Percentiles rank a stretch among this genome's conserved stretches.
Evolutionary conservation across 2,888 invertebrate genomes (phyloP).

Genomic region (Megamerina dolium): DNA sequence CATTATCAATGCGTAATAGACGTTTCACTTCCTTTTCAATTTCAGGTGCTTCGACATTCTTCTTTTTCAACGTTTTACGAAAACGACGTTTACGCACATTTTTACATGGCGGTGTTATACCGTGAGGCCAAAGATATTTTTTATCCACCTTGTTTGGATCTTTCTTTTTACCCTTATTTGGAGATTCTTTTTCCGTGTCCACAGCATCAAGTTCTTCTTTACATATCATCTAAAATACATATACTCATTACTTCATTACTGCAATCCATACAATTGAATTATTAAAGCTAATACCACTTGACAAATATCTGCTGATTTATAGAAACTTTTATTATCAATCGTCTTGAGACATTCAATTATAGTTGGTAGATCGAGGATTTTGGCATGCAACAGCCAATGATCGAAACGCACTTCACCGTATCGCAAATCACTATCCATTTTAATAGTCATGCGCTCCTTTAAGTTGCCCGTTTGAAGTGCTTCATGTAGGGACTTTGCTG

Average conservation of each 20-base stretch:
- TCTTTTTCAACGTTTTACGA: constrained; percentile 91
- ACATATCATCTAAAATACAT: constrained; percentile 64
- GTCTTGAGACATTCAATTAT: constrained; percentile 91
- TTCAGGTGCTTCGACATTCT: constrained; percentile 94
- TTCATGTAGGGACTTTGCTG: constrained; percentile 68
- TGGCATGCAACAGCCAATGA: constrained; percentile 78
- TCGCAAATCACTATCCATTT: constrained; percentile 81
- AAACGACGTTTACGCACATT: constrained; percentile 90
- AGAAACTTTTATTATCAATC: constrained; percentile 92
- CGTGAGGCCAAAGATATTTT: constrained; percentile 91
- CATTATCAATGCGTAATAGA: constrained; percentile 83
- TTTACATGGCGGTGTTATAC: constrained; percentile 91
- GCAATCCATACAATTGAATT: constrained; percentile 6
- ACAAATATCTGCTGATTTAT: constrained; percentile 94
- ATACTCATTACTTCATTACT: neutral
- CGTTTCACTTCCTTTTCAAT: constrained; percentile 97
- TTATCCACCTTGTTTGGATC: constrained; percentile 77
- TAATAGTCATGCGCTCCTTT: constrained; percentile 79
- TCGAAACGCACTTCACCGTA: constrained; percentile 86
- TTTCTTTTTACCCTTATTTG: constrained; percentile 74
- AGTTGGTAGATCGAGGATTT: constrained; percentile 87
- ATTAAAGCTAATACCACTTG: constrained; percentile 59
- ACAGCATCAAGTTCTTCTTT: constrained; percentile 80
- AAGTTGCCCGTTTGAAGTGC: constrained; percentile 71
- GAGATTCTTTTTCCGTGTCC: constrained; percentile 64